Base-by-base conservation (phyloP, 1,140 invertebrate species). In the Mylabris phalerata region DNA sequence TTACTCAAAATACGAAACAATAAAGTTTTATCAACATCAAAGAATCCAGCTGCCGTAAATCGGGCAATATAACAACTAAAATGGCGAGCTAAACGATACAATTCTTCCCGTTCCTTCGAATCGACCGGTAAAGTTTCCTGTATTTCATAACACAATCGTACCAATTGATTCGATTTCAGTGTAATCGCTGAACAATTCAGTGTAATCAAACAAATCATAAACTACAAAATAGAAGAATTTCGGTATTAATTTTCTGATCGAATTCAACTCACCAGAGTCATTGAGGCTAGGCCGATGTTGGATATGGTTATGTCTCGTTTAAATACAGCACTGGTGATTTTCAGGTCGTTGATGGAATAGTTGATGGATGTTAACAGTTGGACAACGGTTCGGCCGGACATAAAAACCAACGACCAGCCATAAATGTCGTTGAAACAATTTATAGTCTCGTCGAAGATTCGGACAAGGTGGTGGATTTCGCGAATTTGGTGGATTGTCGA, bases 1-100 rank as follows among this genome's bases (percentile, higher is more conserved):
- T 41, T 54, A 27, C 38, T 26, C 7, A 54, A 45, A 54, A 54
- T 54, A 25, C 43, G 41, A 54, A 54, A 54, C n/a, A 54, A 32
- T 27, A 45, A 38, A 5, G 10, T 27, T 27, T 32, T 40, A 5
- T 54, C 46, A 25, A 54, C n/a, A 25, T 45, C 25, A 13, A 45
- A 54, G 26, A 54, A 54, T 3, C 43, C 51, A 11, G 42, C 51
- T n/a, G 51, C 51, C 7, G 51, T 45, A 25, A 54, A 54, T n/a
- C 32, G 25, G 25, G 51, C 51, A 26, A 10, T 9, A 46, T 41
- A 32, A 46, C 38, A 38, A 3, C 46, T 27, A 25, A 54, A 26
- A 10, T 46, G 11, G 3, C 45, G 41, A n/a, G 51, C 51, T 9
- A 45, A 19, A 3, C 32, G 4, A 5, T 38, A 13, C 25, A 54